Evolutionary conservation across 2,888 invertebrate species (phyloP).

Genomic region (Dysmachus trigonus): DNA sequence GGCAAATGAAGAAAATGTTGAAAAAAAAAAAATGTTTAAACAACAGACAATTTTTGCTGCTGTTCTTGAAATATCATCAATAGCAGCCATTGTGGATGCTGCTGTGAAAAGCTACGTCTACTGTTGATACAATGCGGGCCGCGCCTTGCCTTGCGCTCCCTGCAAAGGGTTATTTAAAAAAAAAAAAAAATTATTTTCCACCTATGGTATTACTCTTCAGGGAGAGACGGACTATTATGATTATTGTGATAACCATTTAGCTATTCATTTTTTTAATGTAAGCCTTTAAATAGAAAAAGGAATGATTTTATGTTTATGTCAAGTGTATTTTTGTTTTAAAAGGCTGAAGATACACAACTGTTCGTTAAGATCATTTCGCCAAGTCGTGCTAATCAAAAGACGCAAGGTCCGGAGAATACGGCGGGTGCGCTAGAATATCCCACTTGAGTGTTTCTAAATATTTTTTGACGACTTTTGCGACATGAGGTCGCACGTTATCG

Average conservation of each 20-base stretch:
- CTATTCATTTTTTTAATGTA: not conserved
- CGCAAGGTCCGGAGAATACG: too few species aligned
- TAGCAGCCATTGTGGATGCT: not conserved
- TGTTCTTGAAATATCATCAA: conserved; percentile 1
- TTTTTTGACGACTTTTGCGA: too few species aligned
- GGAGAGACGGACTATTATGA: not conserved
- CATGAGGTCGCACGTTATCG: too few species aligned
- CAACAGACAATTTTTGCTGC: conserved; percentile 7
- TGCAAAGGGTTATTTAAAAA: not conserved
- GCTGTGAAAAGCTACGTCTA: not conserved
- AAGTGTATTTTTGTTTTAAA: not conserved
- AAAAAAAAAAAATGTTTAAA: conserved; percentile 8
- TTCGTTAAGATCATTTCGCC: too few species aligned
- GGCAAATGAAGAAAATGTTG: conserved; percentile 3
- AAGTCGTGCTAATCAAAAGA: too few species aligned
- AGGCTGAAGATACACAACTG: not conserved
- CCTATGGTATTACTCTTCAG: not conserved
- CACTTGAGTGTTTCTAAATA: too few species aligned
- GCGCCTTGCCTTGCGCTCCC: not conserved
- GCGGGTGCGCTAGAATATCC: too few species aligned
- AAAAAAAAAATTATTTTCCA: too few species aligned
- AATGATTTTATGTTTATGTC: not conserved
- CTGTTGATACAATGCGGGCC: not conserved
- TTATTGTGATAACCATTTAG: not conserved
- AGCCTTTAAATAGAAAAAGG: not conserved